Conservation (phyloP, 2,888 invertebrate genomes). For the Stegana nigrithorax region DNA sequence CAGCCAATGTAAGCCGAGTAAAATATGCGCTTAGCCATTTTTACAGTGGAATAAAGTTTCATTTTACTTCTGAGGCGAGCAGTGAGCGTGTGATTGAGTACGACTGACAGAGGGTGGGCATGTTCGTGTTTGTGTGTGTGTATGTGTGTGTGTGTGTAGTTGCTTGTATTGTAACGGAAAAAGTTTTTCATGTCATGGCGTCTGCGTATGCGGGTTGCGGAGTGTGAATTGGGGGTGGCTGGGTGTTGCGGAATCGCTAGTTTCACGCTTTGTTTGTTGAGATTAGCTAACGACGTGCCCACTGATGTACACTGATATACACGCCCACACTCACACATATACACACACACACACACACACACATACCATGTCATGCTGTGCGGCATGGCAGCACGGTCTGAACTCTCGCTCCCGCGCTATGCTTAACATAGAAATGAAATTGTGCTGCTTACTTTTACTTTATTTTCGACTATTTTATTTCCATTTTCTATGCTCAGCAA, state of each 20-base stretch:
- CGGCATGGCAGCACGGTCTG: slow-evolving; percentile 35
- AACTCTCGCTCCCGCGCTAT: background rate
- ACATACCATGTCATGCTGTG: slow-evolving; percentile 23
- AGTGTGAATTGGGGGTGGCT: background rate
- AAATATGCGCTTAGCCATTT: background rate
- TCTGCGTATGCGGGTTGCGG: slow-evolving; percentile 21
- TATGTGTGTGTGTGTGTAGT: slow-evolving; percentile 11
- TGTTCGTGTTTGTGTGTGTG: slow-evolving; percentile 1
- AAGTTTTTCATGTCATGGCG: slow-evolving; percentile 23
- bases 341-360: background rate
- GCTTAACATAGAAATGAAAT: slow-evolving; percentile 44
- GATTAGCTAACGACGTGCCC: slow-evolving; percentile 36
- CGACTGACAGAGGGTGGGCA: too few species aligned
- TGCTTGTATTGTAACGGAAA: background rate
- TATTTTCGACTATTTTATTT: slow-evolving; percentile 48
- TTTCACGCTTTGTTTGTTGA: slow-evolving; percentile 46
- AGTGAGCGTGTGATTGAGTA: background rate
- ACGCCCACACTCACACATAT: background rate
- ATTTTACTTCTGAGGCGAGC: background rate
- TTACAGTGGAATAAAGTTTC: background rate
- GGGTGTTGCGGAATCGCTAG: slow-evolving; percentile 36
- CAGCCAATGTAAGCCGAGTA: too few species aligned
- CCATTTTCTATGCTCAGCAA: background rate
- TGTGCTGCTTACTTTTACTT: slow-evolving; percentile 43
- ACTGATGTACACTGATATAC: too few species aligned